Conservation (phyloP, 1,140 invertebrate species). For the Neuroterus valhalla region DNA sequence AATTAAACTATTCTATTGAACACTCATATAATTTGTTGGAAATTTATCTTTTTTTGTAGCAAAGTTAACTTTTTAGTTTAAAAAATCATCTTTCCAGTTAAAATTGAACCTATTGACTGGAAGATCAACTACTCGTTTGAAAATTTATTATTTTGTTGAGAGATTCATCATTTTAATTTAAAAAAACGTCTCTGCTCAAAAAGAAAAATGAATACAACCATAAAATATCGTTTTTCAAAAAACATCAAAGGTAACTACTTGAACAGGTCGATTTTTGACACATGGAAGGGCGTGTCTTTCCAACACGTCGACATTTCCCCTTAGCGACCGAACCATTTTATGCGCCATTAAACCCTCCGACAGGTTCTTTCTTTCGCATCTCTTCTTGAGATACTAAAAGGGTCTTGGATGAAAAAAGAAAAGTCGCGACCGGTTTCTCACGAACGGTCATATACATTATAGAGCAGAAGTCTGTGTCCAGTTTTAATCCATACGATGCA, state of each 20-base stretch:
- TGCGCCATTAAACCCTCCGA: slow-evolving; percentile 41
- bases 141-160: too few relatives aligned
- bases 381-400: background rate
- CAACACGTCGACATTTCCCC: slow-evolving; percentile 24
- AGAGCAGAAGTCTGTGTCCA: background rate
- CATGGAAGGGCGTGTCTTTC: slow-evolving; percentile 3
- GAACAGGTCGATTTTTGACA: background rate
- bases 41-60: too few relatives aligned
- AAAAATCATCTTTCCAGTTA: too few relatives aligned
- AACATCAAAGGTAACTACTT: background rate
- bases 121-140: too few relatives aligned
- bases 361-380: slow-evolving; percentile 29
- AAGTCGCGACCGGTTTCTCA: background rate
- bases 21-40: too few relatives aligned
- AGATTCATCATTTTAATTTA: too few relatives aligned
- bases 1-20: too few relatives aligned
- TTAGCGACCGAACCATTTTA: slow-evolving; percentile 40
- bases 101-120: too few relatives aligned
- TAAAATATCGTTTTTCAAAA: background rate
- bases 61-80: too few relatives aligned
- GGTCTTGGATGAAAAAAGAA: background rate
- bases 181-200: too few relatives aligned
- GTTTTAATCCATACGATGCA: background rate
- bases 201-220: background rate
- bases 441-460: background rate